phyloP scores from a whole-genome alignment of 2,888 invertebrate genomes.

The Smittia aterrima region DNA sequence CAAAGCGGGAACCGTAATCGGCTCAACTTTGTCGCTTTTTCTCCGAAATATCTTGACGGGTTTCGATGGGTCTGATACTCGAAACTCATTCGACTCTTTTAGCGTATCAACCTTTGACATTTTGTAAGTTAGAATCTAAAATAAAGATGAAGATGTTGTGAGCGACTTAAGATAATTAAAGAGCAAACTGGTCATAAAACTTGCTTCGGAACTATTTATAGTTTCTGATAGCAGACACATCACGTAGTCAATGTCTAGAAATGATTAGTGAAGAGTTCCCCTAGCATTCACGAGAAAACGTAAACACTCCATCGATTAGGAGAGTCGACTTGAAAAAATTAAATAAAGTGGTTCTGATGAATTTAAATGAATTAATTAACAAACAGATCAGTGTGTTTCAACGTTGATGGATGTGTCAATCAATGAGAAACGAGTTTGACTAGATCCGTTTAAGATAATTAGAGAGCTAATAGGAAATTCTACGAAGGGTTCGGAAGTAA shows the following conservation, averaged over 20 bases:
- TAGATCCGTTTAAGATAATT: no score
- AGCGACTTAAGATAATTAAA: not conserved
- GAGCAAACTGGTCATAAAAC: no score
- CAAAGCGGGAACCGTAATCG: slow-evolving; percentile 73
- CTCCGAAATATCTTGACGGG: slow-evolving; percentile 8
- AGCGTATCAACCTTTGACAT: slow-evolving; percentile 1
- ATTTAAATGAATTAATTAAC: no score
- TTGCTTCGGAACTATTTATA: not conserved
- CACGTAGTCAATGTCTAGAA: not conserved
- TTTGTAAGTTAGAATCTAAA: not conserved
- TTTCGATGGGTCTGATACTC: slow-evolving; percentile 10
- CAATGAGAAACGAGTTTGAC: no score
- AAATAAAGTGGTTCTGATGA: no score
- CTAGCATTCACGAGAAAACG: no score
- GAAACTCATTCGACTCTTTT: slow-evolving; percentile 8
- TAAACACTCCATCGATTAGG: no score
- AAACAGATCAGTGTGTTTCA: no score
- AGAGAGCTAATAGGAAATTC: no score
- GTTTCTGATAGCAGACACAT: not conserved
- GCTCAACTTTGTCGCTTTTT: slow-evolving; percentile 58
- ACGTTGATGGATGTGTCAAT: no score
- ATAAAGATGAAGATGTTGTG: not conserved
- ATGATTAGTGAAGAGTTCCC: not conserved
- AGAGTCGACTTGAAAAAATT: no score
- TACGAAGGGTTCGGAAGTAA: no score